These are phyloP conservation scores for Psilopsiagon aymara DNA, from an alignment of 2,113 vertebrate species.

Conservation along the genomic window DNA sequence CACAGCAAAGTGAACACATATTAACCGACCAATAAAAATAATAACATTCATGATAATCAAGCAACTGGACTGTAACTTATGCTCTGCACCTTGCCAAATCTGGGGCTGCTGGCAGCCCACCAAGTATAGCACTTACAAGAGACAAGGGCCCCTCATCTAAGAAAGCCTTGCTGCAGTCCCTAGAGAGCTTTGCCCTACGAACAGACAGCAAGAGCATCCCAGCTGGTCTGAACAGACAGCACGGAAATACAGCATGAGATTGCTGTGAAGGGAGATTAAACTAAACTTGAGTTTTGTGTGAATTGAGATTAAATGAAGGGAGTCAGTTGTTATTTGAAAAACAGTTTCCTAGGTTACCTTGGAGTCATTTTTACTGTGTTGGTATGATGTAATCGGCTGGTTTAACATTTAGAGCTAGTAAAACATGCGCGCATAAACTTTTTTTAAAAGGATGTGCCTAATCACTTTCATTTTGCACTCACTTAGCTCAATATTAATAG, in stretches of 20 bases:
- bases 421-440: slow-evolving; percentile 9
- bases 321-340: slow-evolving; percentile 66
- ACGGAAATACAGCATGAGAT: neutral
- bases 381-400: slow-evolving; percentile 67
- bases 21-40: slow-evolving; percentile 37
- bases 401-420: slow-evolving; percentile 60
- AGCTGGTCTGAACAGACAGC: neutral
- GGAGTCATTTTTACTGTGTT: slow-evolving; percentile 49
- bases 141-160: slow-evolving; percentile 57
- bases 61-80: neutral
- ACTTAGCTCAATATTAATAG: slow-evolving; percentile 39
- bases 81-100: slow-evolving; percentile 54
- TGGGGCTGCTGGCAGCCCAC: slow-evolving; percentile 50
- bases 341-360: slow-evolving; percentile 72
- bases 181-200: neutral
- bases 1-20: neutral
- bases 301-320: slow-evolving; percentile 46
- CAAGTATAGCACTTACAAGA: slow-evolving; percentile 57
- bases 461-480: slow-evolving; percentile 61
- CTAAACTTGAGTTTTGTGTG: neutral
- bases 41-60: slow-evolving; percentile 31
- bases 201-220: neutral
- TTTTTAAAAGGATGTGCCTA: neutral
- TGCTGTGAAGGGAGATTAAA: neutral
- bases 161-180: neutral